Conservation (phyloP, 1,140 invertebrate species). For the Pachyrhynchus sulphureomaculatus region DNA sequence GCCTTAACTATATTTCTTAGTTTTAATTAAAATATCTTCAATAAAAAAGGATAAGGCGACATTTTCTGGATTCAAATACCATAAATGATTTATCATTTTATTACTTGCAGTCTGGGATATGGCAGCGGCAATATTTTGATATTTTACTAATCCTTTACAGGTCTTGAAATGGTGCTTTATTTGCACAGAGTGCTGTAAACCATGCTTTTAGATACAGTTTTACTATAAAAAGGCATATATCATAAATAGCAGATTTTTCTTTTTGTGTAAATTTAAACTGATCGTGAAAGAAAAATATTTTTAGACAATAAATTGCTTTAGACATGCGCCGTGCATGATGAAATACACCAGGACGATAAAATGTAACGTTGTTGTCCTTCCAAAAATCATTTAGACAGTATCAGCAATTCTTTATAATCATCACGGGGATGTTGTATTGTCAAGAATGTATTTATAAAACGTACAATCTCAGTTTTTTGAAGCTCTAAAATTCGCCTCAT, state of each 20-base stretch:
- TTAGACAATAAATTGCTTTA: conserved; percentile 45
- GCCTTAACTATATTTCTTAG: no score
- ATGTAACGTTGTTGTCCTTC: conserved; percentile 49
- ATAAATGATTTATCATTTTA: no score
- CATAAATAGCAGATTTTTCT: conserved; percentile 28
- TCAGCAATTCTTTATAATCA: background rate
- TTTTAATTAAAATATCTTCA: no score
- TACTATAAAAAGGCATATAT: conserved; percentile 8
- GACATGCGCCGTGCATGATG: conserved; percentile 50
- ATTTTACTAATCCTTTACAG: background rate
- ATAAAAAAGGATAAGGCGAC: background rate
- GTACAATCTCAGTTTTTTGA: background rate
- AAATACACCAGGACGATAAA: conserved; percentile 46
- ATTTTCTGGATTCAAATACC: conserved; percentile 12
- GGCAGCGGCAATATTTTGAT: conserved; percentile 13
- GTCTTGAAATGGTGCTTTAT: background rate
- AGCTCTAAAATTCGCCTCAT: no score
- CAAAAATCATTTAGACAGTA: conserved; percentile 32
- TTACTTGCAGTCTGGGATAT: conserved; percentile 19
- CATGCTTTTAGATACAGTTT: background rate
- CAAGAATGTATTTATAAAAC: conserved; percentile 26
- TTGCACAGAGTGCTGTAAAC: background rate
- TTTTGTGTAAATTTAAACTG: conserved; percentile 36
- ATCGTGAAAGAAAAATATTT: conserved; percentile 32
- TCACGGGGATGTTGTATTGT: conserved; percentile 5